These are phyloP conservation scores for Poeciliopsis infans DNA, from an alignment of 2,797 vertebrate genomes.

Conservation along the genomic window DNA sequence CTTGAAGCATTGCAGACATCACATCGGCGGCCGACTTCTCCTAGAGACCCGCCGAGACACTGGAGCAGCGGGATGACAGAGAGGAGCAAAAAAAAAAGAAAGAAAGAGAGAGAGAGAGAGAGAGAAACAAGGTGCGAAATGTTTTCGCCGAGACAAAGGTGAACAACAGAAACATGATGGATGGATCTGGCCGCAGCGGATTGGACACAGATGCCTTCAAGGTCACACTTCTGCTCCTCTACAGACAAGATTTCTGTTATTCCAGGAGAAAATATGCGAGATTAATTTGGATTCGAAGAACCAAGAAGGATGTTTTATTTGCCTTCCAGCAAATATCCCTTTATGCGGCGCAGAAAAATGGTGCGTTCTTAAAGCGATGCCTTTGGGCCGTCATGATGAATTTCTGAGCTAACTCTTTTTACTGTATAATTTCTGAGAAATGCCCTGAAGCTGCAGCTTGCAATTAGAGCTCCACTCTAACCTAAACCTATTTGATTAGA, in stretches of 20 bases:
- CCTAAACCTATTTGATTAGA: conserved; percentile 59
- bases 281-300: conserved; percentile 44
- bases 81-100: conserved; percentile 29
- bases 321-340: conserved; percentile 56
- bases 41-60: conserved; percentile 34
- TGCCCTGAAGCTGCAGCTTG: conserved; percentile 49
- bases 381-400: conserved; percentile 59
- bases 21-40: conserved; percentile 50
- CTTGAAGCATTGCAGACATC: conserved; percentile 67
- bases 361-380: conserved; percentile 54
- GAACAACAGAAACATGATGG: conserved; percentile 67
- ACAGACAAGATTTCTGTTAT: conserved; percentile 49
- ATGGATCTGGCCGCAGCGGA: conserved; percentile 51
- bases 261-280: conserved; percentile 54
- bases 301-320: conserved; percentile 48
- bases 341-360: conserved; percentile 51
- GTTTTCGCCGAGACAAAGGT: conserved; percentile 69
- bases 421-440: conserved; percentile 29
- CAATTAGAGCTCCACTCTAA: conserved; percentile 61
- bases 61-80: conserved; percentile 31
- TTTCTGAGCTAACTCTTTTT: conserved; percentile 51
- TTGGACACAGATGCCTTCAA: conserved; percentile 59
- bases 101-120: conserved; percentile 22
- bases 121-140: conserved; percentile 65
- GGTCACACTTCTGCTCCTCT: conserved; percentile 44